phyloP scores from a whole-genome alignment of 2,113 vertebrate genomes.

The Rhinolophus ferrumequinum region DNA sequence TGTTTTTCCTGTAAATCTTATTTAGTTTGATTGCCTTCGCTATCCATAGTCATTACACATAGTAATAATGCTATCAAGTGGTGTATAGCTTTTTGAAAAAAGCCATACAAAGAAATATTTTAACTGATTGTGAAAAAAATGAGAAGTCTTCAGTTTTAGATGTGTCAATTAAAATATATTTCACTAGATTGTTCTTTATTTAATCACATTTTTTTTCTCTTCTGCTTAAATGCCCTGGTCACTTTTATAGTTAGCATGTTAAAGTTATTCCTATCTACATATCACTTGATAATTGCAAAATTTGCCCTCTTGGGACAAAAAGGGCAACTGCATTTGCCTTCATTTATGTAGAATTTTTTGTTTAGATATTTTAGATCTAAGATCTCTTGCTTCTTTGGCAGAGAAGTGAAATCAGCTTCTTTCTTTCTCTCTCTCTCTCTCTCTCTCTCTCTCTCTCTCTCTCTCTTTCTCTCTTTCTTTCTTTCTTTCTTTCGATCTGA shows the following conservation, averaged over 20 bases:
- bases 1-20: neutral
- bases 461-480: no score
- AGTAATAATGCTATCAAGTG: neutral
- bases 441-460: no score
- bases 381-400: neutral
- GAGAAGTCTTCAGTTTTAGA: neutral
- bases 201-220: neutral
- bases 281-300: neutral
- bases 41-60: neutral
- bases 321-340: neutral
- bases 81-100: neutral
- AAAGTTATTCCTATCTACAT: neutral
- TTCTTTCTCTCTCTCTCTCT: no score
- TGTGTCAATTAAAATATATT: neutral
- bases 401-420: neutral
- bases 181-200: slow-evolving; percentile 7
- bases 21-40: neutral
- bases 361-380: neutral
- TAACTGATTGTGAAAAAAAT: neutral
- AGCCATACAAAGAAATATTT: neutral
- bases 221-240: neutral
- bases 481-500: no score
- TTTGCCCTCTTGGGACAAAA: neutral
- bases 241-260: neutral
- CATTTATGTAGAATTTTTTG: neutral